Percentiles rank a stretch among this genome's conserved stretches.
phyloP scores from a whole-genome alignment of 2,113 vertebrate species.

The Dascyllus trimaculatus region DNA sequence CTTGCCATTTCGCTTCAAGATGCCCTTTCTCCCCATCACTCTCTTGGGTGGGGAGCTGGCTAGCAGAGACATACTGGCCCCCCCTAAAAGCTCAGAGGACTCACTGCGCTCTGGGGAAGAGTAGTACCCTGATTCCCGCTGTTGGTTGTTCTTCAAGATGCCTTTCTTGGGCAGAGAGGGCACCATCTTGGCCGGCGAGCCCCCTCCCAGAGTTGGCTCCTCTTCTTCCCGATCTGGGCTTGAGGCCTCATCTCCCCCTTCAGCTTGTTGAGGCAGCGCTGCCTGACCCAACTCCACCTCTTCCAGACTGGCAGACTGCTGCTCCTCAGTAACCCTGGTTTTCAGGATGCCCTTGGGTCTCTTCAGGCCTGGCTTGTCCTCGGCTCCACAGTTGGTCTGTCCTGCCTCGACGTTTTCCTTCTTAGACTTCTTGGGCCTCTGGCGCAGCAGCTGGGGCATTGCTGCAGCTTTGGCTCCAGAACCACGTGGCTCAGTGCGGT shows the following conservation, averaged over 20 bases:
- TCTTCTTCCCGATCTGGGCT: constrained; percentile 84
- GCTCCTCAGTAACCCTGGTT: constrained; percentile 90
- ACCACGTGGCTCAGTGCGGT: constrained; percentile 84
- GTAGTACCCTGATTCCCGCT: constrained; percentile 95
- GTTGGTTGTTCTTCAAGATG: constrained; percentile 96
- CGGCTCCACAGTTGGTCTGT: constrained; percentile 78
- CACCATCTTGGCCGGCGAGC: constrained; percentile 84
- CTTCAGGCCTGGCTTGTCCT: constrained; percentile 91
- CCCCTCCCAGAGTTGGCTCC: constrained; percentile 71
- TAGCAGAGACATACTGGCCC: constrained; percentile 74
- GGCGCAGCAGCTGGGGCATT: constrained; percentile 81
- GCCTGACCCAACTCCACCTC: constrained; percentile 82
- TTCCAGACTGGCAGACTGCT: constrained; percentile 89
- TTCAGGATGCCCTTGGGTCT: constrained; percentile 98
- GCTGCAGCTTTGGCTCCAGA: constrained; percentile 63
- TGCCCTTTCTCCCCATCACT: constrained; percentile 89
- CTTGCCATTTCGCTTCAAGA: constrained; percentile 95
- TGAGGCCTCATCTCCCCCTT: constrained; percentile 78
- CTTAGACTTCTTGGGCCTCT: constrained; percentile 94
- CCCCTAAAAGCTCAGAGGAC: constrained; percentile 92
- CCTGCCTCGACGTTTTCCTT: constrained; percentile 91
- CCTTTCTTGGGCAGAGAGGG: constrained; percentile 95
- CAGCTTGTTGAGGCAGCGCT: constrained; percentile 51
- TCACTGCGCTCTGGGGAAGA: constrained; percentile 97
- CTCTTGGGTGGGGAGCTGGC: constrained; percentile 80